Conservation (phyloP, 2,797 vertebrate species). For the Myotis pilosus region DNA sequence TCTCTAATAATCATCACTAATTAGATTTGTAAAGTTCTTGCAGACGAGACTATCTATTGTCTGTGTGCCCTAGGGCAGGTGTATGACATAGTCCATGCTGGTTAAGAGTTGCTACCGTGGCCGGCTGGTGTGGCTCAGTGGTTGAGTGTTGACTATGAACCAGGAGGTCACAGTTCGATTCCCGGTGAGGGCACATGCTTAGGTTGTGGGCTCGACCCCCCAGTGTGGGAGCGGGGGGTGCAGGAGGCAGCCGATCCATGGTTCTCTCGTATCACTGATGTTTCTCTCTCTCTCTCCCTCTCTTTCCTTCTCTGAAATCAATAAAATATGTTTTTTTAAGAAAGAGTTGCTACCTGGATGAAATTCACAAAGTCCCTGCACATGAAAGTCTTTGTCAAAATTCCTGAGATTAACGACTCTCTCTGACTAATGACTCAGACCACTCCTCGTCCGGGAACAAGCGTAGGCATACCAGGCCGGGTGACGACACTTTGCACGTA, state of each 20-base stretch:
- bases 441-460: not conserved
- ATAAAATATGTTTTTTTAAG: no score
- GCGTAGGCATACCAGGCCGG: not conserved
- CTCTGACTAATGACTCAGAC: not conserved
- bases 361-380: not conserved
- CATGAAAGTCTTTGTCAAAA: not conserved
- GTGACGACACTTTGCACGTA: not conserved
- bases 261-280: no score
- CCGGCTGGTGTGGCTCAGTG: no score
- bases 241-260: no score
- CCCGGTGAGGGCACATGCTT: no score
- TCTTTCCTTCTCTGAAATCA: no score
- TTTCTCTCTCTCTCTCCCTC: no score
- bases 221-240: no score
- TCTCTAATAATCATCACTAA: not conserved
- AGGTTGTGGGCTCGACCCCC: no score
- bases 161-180: no score
- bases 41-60: not conserved
- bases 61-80: rapidly evolving
- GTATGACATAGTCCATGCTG: not conserved
- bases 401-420: not conserved
- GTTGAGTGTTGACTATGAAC: no score
- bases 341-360: not conserved
- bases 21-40: not conserved
- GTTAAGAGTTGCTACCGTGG: not conserved